Evolutionary conservation across 2,888 invertebrate genomes (phyloP).

Genomic region (Exocentrus adspersus): DNA sequence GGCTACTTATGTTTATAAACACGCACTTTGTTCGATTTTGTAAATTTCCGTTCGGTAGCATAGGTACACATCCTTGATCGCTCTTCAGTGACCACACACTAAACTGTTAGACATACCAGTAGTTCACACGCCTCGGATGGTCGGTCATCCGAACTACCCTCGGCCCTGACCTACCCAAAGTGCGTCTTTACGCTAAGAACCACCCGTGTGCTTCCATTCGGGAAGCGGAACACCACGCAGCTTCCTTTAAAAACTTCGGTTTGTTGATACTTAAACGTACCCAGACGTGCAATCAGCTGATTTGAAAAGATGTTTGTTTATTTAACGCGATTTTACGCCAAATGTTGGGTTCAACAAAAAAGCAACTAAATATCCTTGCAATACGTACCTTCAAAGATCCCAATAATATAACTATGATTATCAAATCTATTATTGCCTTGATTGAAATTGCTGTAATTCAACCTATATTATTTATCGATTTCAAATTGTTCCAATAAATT

Average conservation of each 20-base stretch:
- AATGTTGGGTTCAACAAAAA: too few relatives aligned
- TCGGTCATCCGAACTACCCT: conserved; percentile 64
- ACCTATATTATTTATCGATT: too few relatives aligned
- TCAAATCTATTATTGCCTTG: too few relatives aligned
- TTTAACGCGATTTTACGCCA: background rate
- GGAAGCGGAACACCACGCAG: conserved; percentile 26
- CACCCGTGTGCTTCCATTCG: conserved; percentile 59
- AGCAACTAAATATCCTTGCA: too few relatives aligned
- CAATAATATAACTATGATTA: too few relatives aligned
- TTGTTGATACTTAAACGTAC: conserved; percentile 7
- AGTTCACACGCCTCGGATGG: conserved; percentile 61
- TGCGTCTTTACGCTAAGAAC: conserved; percentile 60
- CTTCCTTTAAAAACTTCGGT: conserved; percentile 16
- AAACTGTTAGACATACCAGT: conserved; percentile 61
- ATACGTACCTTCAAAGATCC: too few relatives aligned
- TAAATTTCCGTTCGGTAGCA: background rate
- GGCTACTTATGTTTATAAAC: too few relatives aligned
- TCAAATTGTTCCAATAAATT: too few relatives aligned
- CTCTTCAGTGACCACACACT: conserved; percentile 62
- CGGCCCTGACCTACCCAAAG: conserved; percentile 62
- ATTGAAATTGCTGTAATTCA: too few relatives aligned
- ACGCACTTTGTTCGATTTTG: background rate
- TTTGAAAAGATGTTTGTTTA: background rate
- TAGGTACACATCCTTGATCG: conserved; percentile 55
- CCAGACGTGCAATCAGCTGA: background rate